Evolutionary conservation across 2,113 vertebrate genomes (phyloP).

Genomic region (Cisticola juncidis): DNA sequence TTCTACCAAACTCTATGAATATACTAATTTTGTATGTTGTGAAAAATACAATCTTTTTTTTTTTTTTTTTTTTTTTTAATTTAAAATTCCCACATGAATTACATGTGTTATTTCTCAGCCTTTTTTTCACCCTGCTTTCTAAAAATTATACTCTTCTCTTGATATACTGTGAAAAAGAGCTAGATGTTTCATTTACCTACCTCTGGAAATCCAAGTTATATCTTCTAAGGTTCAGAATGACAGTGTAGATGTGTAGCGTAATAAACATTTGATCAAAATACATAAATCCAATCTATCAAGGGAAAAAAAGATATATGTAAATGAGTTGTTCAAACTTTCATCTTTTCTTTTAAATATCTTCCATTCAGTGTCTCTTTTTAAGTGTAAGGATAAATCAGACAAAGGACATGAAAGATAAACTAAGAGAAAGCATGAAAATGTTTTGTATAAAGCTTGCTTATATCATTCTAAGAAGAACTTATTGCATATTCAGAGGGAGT

Average conservation of each 20-base stretch:
- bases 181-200: neutral
- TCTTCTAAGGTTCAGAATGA: neutral
- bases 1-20: neutral
- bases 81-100: neutral
- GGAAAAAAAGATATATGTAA: neutral
- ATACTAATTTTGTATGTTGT: neutral
- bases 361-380: neutral
- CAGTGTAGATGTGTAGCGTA: neutral
- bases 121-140: neutral
- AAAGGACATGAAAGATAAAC: neutral
- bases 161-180: neutral
- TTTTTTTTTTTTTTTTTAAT: neutral
- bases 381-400: neutral
- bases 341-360: neutral
- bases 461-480: neutral
- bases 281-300: neutral
- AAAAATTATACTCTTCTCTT: neutral
- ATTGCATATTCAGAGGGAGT: neutral
- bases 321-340: neutral
- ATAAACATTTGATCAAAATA: neutral
- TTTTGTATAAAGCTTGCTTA: neutral
- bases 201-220: neutral
- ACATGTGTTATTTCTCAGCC: accelerated
- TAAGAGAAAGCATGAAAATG: neutral
- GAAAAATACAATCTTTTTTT: neutral